Evolutionary conservation across 2,113 vertebrate genomes (phyloP).

Genomic region (Plecotus auritus): DNA sequence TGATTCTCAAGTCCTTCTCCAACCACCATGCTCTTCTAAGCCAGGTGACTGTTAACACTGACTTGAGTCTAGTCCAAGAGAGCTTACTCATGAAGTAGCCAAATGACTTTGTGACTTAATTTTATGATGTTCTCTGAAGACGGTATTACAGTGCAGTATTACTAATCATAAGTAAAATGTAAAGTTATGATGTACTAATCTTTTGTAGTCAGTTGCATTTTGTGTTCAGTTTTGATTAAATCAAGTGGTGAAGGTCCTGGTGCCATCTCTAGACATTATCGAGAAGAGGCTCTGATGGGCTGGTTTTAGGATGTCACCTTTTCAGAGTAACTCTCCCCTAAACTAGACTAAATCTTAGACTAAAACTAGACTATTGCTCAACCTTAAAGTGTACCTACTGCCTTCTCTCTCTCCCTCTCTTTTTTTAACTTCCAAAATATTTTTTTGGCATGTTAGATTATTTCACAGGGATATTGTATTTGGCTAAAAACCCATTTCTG

Average conservation of each 20-base stretch:
- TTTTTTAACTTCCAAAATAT: conserved; percentile 9
- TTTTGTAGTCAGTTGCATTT: not conserved
- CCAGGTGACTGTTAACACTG: not conserved
- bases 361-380: not conserved
- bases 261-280: not conserved
- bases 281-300: not conserved
- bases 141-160: not conserved
- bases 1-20: not conserved
- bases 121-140: conserved; percentile 26
- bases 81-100: not conserved
- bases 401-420: not conserved
- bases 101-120: not conserved
- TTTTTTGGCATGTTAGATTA: conserved; percentile 51
- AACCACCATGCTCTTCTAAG: not conserved
- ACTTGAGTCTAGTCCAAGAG: not conserved
- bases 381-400: not conserved
- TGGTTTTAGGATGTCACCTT: not conserved
- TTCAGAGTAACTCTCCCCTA: not conserved
- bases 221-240: conserved; percentile 32
- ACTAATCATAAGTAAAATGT: not conserved
- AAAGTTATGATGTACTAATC: not conserved
- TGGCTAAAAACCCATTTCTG: conserved; percentile 50
- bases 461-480: conserved; percentile 62
- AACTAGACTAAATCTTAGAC: not conserved
- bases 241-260: not conserved